Evolutionary conservation across 53 echinoderm and acorn worm genomes (phyloP).

Genomic region (Holothuria scabra): DNA sequence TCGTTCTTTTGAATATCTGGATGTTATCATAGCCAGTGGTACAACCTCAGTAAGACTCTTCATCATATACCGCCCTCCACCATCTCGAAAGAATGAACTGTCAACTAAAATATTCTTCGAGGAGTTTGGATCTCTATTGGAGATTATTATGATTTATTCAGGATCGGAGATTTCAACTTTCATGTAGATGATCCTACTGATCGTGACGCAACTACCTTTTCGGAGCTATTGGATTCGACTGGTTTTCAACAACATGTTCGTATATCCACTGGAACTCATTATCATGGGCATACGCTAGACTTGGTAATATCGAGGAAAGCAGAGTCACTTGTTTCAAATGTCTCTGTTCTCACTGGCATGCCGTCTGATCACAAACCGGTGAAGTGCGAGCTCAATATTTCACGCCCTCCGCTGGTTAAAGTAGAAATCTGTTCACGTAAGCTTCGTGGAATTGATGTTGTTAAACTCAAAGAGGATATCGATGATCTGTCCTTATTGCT

Average conservation of each 20-base stretch:
- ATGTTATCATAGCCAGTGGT: conserved; percentile 19
- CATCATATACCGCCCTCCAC: conserved; percentile 21
- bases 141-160: conserved; percentile 23
- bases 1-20: conserved; percentile 46
- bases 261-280: conserved; percentile 8
- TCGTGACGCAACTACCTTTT: neutral
- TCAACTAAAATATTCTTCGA: conserved; percentile 38
- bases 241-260: conserved; percentile 27
- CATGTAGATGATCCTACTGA: conserved; percentile 26
- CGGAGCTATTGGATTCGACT: too few relatives aligned
- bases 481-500: neutral
- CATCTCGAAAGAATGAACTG: conserved; percentile 2
- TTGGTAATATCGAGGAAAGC: conserved; percentile 1
- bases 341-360: neutral
- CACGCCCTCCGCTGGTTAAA: conserved; percentile 3
- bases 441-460: conserved; percentile 9
- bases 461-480: neutral
- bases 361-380: conserved; percentile 29
- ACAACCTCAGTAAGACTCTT: conserved; percentile 20
- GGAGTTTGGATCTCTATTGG: conserved; percentile 25
- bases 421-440: conserved; percentile 9
- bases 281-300: conserved; percentile 35
- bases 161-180: conserved; percentile 13
- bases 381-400: conserved; percentile 14
- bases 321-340: neutral